A percentile compares a stretch with the other conserved stretches of the same genome.
These are phyloP conservation scores for Anoncus sp. DNA, from an alignment of 2,888 invertebrate genomes.

Conservation along the genomic window DNA sequence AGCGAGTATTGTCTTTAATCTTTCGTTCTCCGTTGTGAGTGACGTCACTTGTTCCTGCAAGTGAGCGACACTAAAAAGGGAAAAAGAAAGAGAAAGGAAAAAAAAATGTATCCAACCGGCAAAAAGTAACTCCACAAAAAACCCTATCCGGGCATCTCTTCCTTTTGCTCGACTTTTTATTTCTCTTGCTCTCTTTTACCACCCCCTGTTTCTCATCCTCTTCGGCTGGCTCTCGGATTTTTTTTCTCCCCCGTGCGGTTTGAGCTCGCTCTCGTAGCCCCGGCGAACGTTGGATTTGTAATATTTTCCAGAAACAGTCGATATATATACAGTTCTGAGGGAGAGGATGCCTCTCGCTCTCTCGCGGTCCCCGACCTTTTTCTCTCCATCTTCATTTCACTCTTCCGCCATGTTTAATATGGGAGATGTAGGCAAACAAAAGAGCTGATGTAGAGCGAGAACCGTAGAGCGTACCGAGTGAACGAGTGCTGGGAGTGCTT, in stretches of 20 bases:
- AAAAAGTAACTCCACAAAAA: conserved; percentile 66
- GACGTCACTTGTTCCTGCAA: conserved; percentile 39
- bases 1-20: neutral
- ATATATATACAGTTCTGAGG: conserved; percentile 56
- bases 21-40: conserved; percentile 19
- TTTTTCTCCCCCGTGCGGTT: conserved; percentile 34
- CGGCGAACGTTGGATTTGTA: conserved; percentile 61
- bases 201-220: conserved; percentile 28
- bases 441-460: conserved; percentile 76
- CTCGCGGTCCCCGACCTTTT: neutral
- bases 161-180: conserved; percentile 51
- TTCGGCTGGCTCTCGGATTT: conserved; percentile 18
- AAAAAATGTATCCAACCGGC: conserved; percentile 61
- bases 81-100: conserved; percentile 38
- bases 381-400: conserved; percentile 50
- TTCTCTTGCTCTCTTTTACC: conserved; percentile 36
- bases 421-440: conserved; percentile 82
- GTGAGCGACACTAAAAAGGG: neutral
- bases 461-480: conserved; percentile 72
- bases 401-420: conserved; percentile 77
- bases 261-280: conserved; percentile 43
- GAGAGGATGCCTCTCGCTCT: conserved; percentile 18
- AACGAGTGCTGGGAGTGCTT: conserved; percentile 66
- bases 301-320: conserved; percentile 66
- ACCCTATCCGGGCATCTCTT: conserved; percentile 53